Conservation (phyloP, 2,888 invertebrate species). For the Conistra vaccinii region DNA sequence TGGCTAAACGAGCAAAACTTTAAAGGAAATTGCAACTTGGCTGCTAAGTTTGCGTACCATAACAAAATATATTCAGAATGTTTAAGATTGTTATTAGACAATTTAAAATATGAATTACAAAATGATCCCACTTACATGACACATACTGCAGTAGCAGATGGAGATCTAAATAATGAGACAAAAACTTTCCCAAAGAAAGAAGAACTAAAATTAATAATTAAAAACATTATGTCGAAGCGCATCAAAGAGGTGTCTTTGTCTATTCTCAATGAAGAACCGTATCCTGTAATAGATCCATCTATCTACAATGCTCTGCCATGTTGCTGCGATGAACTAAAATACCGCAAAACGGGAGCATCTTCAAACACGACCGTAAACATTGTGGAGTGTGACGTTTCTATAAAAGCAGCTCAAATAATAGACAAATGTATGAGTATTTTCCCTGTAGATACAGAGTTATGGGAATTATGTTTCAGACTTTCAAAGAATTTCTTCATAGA, state of each 20-base stretch:
- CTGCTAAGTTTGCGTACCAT: constrained; percentile 85
- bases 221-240: constrained; percentile 82
- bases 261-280: constrained; percentile 83
- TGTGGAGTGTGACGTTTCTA: constrained; percentile 74
- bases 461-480: constrained; percentile 85
- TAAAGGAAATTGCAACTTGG: constrained; percentile 80
- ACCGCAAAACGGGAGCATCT: constrained; percentile 67
- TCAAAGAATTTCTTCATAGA: constrained; percentile 85
- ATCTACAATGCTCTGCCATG: constrained; percentile 80
- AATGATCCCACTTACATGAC: constrained; percentile 75
- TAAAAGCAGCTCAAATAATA: constrained; percentile 80
- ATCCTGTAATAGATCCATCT: constrained; percentile 75
- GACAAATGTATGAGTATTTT: constrained; percentile 85
- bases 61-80: constrained; percentile 81
- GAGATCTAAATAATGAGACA: constrained; percentile 48
- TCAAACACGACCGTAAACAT: constrained; percentile 60
- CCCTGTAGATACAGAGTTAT: constrained; percentile 81
- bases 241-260: constrained; percentile 84
- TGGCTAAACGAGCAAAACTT: constrained; percentile 82
- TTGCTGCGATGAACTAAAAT: constrained; percentile 83
- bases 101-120: constrained; percentile 73
- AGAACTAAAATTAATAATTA: constrained; percentile 79
- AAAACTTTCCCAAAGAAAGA: constrained; percentile 71
- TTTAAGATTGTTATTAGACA: constrained; percentile 78
- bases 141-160: constrained; percentile 71